Conservation (phyloP, 2,797 vertebrate genomes). For the Chiloscyllium punctatum region DNA sequence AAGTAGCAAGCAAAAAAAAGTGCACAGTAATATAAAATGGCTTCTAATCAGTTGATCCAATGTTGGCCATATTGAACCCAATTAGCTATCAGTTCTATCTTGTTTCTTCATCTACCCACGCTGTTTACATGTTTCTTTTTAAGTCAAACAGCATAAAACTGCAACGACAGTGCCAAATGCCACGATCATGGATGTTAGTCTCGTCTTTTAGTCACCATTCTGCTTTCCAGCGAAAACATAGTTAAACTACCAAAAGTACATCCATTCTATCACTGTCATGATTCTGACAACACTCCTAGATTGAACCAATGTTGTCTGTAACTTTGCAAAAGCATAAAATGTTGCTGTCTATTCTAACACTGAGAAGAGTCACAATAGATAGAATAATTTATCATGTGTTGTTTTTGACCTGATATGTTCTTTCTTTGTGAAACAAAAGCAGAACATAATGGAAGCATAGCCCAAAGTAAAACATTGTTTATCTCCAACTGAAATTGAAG, state of each 20-base stretch:
- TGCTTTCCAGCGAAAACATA: background rate
- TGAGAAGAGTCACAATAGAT: background rate
- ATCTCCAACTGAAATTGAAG: background rate
- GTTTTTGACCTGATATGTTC: background rate
- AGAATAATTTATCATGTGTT: background rate
- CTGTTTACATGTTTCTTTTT: background rate
- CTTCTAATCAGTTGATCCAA: background rate
- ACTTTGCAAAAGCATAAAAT: background rate
- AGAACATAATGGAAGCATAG: background rate
- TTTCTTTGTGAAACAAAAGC: background rate
- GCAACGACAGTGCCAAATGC: background rate
- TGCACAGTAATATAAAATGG: background rate
- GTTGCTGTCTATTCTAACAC: background rate
- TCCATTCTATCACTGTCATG: background rate
- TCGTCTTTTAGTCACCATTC: background rate
- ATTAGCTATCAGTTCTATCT: background rate
- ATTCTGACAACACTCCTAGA: background rate
- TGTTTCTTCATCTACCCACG: background rate
- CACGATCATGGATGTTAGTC: background rate
- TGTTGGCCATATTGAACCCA: background rate
- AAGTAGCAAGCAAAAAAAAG: background rate
- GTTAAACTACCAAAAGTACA: background rate
- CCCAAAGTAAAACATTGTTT: background rate
- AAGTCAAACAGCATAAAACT: background rate
- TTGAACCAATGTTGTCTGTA: background rate